Conservation (phyloP, 2,113 vertebrate species). For the Opisthocomus hoazin region DNA sequence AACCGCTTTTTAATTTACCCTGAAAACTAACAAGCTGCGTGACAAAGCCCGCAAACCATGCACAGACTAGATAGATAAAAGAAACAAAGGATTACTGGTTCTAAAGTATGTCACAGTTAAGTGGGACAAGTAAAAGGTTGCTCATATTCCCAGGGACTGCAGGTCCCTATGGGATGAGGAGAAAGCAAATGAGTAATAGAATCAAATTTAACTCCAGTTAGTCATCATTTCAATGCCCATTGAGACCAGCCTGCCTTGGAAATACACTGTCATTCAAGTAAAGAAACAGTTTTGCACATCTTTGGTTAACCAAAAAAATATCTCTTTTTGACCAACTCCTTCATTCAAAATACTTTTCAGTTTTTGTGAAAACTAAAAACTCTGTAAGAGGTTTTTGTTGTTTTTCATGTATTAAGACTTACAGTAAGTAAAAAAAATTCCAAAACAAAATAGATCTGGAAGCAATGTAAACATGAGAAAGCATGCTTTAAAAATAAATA, state of each 20-base stretch:
- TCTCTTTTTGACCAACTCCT: background rate
- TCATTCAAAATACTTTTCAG: background rate
- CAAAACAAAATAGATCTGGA: background rate
- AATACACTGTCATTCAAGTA: background rate
- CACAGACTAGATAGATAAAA: background rate
- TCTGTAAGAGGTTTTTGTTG: background rate
- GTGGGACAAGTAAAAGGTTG: background rate
- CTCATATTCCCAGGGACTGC: background rate
- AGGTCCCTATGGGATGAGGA: background rate
- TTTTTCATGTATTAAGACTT: background rate
- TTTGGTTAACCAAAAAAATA: background rate
- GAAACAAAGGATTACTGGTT: background rate
- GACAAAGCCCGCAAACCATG: background rate
- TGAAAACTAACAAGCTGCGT: background rate
- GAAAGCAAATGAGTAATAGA: background rate
- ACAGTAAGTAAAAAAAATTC: background rate
- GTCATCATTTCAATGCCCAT: background rate
- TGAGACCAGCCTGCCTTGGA: background rate
- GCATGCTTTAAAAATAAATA: slow-evolving; percentile 17
- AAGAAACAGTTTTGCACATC: background rate
- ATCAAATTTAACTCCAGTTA: background rate
- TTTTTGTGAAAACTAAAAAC: background rate
- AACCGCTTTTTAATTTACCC: background rate
- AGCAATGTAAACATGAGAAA: slow-evolving; percentile 3
- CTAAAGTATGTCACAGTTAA: background rate